Evolutionary conservation across 2,797 vertebrate genomes (phyloP), one percentile per base, ranked within the genome.

Genomic region (Macrochelys suwanniensis): DNA sequence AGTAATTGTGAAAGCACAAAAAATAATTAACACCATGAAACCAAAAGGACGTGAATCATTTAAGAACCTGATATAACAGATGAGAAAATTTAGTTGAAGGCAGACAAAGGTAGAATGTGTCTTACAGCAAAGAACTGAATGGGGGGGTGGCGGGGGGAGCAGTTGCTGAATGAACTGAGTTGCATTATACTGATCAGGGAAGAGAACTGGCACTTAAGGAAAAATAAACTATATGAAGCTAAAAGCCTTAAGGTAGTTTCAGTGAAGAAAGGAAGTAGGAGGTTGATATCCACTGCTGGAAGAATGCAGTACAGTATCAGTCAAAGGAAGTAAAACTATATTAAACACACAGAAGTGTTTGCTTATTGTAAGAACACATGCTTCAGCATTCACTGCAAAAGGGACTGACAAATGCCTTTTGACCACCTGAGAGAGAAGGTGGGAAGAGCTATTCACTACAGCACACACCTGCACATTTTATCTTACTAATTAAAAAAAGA

Each of bases 31-130:
- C 80, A 90, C 68, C 80, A 80, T 94, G 90, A 89, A 95, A 61
- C n/a, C 50, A 95, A 71, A 90, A 86, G 26, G 77, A 89, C 19
- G 17, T 49, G 49, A 90, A 95, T 95, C 94, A 87, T 53, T 94
- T 94, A 90, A 92, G 71, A 96, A 77, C 61, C 86, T 89, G 84
- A 95, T 87, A 96, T 65, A 95, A 88, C 84, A 83, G 80, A 88
- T 89, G 91, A 94, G 91, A 95, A 96, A 96, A 92, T 83, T 84
- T 91, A 96, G 81, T 87, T 97, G 95, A 97, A 96, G 93, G 85
- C 54, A 84, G 93, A 95, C 89, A 97, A 89, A 92, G 94, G 84
- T 53, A 82, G 96, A 97, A 96, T 94, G 84, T 79, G 93, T 93
- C 91, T 97, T 95, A 89, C 95, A 95, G 89, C 78, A 94, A 95